Evolutionary conservation across 2,888 invertebrate species (phyloP).

Genomic region (Odontocolon sp.): DNA sequence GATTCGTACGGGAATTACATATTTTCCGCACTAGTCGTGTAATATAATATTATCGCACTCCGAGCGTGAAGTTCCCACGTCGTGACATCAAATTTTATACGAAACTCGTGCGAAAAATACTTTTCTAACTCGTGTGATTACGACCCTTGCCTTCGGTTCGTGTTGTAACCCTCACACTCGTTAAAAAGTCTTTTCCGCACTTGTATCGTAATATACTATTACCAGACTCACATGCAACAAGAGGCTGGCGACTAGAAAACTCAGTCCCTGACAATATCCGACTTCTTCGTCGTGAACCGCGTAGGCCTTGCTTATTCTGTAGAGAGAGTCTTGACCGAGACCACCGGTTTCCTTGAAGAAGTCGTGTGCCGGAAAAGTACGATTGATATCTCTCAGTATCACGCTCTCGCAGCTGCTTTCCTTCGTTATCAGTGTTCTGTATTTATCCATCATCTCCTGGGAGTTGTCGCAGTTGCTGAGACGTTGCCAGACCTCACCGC

Average conservation of each 20-base stretch:
- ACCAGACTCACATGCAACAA: constrained; percentile 91
- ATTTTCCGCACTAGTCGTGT: too few relatives aligned
- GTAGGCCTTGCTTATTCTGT: constrained; percentile 98
- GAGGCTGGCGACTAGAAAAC: constrained; percentile 97
- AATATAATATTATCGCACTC: too few relatives aligned
- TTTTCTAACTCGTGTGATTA: too few relatives aligned
- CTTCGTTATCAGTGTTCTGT: constrained; percentile 96
- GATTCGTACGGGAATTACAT: too few relatives aligned
- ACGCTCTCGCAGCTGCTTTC: constrained; percentile 97
- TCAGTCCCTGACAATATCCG: constrained; percentile 99
- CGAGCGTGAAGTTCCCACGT: too few relatives aligned
- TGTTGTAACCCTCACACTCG: too few relatives aligned
- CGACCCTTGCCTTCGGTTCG: too few relatives aligned
- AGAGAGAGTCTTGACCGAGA: constrained; percentile 96
- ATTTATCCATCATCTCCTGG: constrained; percentile 94
- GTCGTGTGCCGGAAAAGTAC: constrained; percentile 99
- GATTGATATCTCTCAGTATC: constrained; percentile 97
- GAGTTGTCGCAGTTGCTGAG: constrained; percentile 93
- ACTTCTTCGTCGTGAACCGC: constrained; percentile 98
- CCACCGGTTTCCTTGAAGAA: constrained; percentile 98
- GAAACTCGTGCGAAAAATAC: too few relatives aligned
- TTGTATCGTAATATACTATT: not conserved
- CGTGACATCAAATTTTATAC: too few relatives aligned
- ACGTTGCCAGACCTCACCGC: constrained; percentile 99
- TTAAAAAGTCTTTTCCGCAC: not conserved